phyloP scores from a whole-genome alignment of 2,888 invertebrate genomes.

The Nebria salina region DNA sequence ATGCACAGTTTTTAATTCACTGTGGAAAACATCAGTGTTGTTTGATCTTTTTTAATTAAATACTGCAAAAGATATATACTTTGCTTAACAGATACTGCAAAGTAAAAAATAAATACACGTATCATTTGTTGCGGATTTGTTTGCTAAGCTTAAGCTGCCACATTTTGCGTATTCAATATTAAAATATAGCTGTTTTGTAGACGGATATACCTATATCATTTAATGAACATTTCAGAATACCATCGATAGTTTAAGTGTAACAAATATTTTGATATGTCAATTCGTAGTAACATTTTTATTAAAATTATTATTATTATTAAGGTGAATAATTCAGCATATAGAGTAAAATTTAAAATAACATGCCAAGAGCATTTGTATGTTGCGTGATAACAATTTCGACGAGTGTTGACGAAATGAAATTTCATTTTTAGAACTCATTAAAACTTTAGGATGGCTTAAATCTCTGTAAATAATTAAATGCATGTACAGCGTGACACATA shows the following conservation, averaged over 20 bases:
- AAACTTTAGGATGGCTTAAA: constrained; percentile 38
- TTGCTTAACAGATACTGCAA: no score
- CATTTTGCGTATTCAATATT: no score
- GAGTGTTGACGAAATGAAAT: constrained; percentile 34
- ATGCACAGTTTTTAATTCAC: background rate
- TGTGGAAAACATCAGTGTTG: no score
- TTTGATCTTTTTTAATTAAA: background rate
- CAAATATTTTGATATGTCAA: no score
- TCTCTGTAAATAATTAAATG: constrained; percentile 41
- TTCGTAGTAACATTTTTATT: no score
- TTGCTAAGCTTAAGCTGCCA: no score
- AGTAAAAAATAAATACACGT: no score
- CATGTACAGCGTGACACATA: constrained; percentile 24
- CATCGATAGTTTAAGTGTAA: no score
- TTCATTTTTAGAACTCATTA: constrained; percentile 44
- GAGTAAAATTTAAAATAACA: background rate
- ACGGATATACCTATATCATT: no score
- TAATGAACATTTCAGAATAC: no score
- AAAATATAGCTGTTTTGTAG: no score
- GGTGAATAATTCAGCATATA: background rate
- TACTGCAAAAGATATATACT: background rate
- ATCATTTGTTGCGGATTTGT: no score
- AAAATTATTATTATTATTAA: background rate
- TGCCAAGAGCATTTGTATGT: constrained; percentile 14
- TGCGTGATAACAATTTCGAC: constrained; percentile 29